Conservation (phyloP, 2,797 vertebrate species). For the Carapus acus region DNA sequence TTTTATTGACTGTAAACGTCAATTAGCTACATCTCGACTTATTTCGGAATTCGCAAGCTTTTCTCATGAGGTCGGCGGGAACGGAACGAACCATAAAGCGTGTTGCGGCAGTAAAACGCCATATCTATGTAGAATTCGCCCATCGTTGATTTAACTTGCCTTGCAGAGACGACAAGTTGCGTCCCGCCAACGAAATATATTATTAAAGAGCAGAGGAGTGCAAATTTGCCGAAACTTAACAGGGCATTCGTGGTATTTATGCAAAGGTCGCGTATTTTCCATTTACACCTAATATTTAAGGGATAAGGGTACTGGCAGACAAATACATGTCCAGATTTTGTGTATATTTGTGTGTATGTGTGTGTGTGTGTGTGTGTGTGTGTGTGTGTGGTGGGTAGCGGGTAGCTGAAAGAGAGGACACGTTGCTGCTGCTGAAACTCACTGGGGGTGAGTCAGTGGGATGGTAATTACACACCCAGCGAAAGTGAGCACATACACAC, state of each 20-base stretch:
- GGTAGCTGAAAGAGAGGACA: not conserved
- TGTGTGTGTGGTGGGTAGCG: not conserved
- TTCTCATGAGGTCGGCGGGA: too few relatives aligned
- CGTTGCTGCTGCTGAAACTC: too few relatives aligned
- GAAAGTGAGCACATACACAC: constrained; percentile 8
- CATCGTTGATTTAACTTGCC: too few relatives aligned
- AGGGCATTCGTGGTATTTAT: not conserved
- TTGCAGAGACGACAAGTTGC: not conserved
- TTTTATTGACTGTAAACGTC: too few relatives aligned
- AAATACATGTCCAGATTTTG: not conserved
- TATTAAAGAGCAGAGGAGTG: not conserved
- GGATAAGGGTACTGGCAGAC: not conserved
- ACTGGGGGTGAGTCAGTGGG: constrained; percentile 28
- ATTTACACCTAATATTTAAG: not conserved
- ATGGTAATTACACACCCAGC: not conserved
- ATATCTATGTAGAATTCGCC: too few relatives aligned
- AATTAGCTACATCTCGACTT: too few relatives aligned
- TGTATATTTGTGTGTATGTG: too few relatives aligned
- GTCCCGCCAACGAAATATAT: not conserved
- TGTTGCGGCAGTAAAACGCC: not conserved
- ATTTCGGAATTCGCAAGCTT: too few relatives aligned
- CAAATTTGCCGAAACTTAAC: not conserved
- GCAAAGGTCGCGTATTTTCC: not conserved
- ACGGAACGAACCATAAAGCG: too few relatives aligned
- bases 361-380: not conserved